Evolutionary conservation across 2,888 invertebrate genomes (phyloP).

Genomic region (Phragmatobia fuliginosa): DNA sequence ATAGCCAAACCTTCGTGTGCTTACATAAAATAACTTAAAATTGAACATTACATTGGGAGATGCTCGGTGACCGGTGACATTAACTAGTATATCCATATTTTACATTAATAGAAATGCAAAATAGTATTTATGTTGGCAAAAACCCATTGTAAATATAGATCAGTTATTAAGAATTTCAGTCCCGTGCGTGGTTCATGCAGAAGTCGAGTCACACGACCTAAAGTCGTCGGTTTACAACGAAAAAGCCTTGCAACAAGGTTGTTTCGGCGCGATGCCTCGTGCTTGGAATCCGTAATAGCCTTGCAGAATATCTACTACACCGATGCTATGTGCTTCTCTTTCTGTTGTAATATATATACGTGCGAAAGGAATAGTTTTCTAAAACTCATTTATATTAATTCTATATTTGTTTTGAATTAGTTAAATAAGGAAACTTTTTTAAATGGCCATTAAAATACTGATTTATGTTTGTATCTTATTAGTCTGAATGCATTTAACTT

Average conservation of each 20-base stretch:
- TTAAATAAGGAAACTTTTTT: slow-evolving; percentile 17
- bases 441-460: background rate
- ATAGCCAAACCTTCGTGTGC: background rate
- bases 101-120: slow-evolving; percentile 1
- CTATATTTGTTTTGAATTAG: slow-evolving; percentile 12
- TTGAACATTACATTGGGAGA: background rate
- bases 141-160: slow-evolving; percentile 26
- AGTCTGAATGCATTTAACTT: background rate
- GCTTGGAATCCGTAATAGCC: slow-evolving; percentile 76
- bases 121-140: slow-evolving; percentile 30
- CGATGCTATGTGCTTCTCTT: slow-evolving; percentile 41
- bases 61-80: background rate
- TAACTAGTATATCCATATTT: background rate
- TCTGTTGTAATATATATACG: slow-evolving; percentile 26
- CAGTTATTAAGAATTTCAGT: slow-evolving; percentile 42
- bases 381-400: slow-evolving; percentile 41
- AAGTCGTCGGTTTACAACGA: slow-evolving; percentile 62
- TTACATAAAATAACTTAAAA: background rate
- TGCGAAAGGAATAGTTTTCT: slow-evolving; percentile 38
- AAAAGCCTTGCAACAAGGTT: slow-evolving; percentile 82
- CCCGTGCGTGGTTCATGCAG: slow-evolving; percentile 39
- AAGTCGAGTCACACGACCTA: slow-evolving; percentile 51
- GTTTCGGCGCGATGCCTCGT: slow-evolving; percentile 67
- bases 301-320: slow-evolving; percentile 62
- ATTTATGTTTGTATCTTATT: background rate